These are phyloP conservation scores for Hirtodrosophila alboralis DNA, from an alignment of 2,888 invertebrate species.

Conservation along the genomic window DNA sequence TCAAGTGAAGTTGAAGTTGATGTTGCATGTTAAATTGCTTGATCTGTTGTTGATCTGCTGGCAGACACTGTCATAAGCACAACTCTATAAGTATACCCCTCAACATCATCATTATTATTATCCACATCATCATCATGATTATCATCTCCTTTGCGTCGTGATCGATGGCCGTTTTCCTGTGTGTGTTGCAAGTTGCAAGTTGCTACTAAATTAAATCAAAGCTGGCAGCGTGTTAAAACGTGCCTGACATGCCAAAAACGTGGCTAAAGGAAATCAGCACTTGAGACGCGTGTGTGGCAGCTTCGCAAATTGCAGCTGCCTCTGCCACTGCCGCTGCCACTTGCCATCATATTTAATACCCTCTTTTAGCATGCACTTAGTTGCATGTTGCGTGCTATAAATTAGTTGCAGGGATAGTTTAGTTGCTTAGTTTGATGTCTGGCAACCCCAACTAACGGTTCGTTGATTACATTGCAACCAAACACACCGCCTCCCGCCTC, in stretches of 20 bases:
- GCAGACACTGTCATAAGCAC: conserved; percentile 50
- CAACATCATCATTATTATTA: conserved; percentile 11
- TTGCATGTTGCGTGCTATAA: conserved; percentile 70
- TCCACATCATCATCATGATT: conserved; percentile 2
- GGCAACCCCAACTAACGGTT: conserved; percentile 53
- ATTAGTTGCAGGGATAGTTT: conserved; percentile 58
- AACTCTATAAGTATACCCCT: conserved; percentile 24
- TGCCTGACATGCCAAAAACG: conserved; percentile 71
- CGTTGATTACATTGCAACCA: conserved; percentile 10
- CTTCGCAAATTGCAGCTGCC: conserved; percentile 10
- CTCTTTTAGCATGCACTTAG: conserved; percentile 39
- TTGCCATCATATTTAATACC: conserved; percentile 6
- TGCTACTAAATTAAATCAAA: conserved; percentile 78
- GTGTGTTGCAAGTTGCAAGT: conserved; percentile 46
- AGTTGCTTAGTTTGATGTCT: conserved; percentile 2
- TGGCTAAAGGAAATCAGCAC: conserved; percentile 65
- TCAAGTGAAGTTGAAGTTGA: conserved; percentile 65
- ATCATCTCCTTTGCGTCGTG: conserved; percentile 43
- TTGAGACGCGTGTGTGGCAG: conserved; percentile 68
- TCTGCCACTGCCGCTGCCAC: background rate
- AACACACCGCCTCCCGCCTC: conserved; percentile 10
- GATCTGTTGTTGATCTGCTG: conserved; percentile 58
- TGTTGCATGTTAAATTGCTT: conserved; percentile 72
- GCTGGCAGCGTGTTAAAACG: conserved; percentile 80
- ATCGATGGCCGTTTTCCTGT: conserved; percentile 69